Evolutionary conservation across 2,888 invertebrate species (phyloP).

Genomic region (Leptinotarsa tumamoca): DNA sequence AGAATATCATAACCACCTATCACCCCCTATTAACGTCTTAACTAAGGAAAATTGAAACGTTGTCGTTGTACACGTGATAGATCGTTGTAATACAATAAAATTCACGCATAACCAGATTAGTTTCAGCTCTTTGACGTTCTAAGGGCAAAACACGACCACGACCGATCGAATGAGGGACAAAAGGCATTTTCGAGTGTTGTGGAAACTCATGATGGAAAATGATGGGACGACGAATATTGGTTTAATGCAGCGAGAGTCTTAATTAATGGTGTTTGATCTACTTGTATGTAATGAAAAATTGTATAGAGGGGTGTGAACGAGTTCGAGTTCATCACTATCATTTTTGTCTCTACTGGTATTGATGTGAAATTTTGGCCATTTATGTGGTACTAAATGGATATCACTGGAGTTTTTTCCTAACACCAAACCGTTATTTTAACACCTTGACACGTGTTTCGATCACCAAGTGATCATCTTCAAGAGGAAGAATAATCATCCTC

Average conservation of each 20-base stretch:
- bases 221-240: background rate
- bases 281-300: no score
- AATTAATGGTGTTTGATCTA: background rate
- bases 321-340: no score
- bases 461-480: no score
- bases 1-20: constrained; percentile 8
- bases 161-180: constrained; percentile 27
- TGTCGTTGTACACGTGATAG: constrained; percentile 39
- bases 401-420: no score
- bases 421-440: no score
- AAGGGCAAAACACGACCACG: constrained; percentile 38
- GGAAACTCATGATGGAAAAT: constrained; percentile 15
- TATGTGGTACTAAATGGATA: no score
- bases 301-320: no score
- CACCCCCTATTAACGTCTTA: constrained; percentile 34
- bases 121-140: constrained; percentile 47
- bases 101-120: constrained; percentile 52
- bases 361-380: no score
- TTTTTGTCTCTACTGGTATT: no score
- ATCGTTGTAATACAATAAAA: constrained; percentile 47
- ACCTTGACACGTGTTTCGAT: no score
- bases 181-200: constrained; percentile 24
- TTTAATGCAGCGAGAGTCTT: background rate
- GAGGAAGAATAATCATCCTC: no score
- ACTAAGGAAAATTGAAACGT: constrained; percentile 42